Evolutionary conservation across 2,888 invertebrate genomes (phyloP).

Genomic region (Pandemis corylana): DNA sequence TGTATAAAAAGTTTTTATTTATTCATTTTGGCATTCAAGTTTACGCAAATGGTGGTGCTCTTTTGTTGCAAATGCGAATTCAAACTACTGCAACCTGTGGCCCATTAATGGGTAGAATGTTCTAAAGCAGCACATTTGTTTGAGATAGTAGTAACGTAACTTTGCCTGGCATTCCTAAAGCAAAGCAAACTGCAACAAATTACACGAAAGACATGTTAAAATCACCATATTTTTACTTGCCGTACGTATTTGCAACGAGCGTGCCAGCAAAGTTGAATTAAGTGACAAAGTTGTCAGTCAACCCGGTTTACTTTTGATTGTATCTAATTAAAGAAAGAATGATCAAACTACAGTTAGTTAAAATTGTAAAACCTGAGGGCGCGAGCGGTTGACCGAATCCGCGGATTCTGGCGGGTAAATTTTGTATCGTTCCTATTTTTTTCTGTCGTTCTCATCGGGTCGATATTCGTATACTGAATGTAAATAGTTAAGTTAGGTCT

Average conservation of each 20-base stretch:
- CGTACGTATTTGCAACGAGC: background rate
- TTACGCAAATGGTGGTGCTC: background rate
- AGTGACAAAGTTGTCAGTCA: background rate
- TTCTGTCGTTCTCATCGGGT: constrained; percentile 82
- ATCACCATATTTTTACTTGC: background rate
- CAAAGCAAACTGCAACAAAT: background rate
- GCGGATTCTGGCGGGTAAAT: constrained; percentile 56
- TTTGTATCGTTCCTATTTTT: constrained; percentile 85
- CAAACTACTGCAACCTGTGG: background rate
- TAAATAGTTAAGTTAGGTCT: constrained; percentile 81
- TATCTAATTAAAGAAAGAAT: background rate
- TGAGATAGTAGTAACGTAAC: background rate
- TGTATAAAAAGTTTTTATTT: background rate
- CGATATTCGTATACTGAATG: constrained; percentile 80
- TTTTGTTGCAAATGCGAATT: background rate
- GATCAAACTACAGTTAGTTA: background rate
- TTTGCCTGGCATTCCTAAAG: background rate
- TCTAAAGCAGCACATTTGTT: background rate
- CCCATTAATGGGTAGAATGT: background rate
- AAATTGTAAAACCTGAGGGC: background rate
- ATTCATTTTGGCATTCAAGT: background rate
- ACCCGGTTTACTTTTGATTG: background rate
- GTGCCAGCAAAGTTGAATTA: background rate
- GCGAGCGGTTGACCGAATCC: background rate
- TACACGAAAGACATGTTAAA: background rate